Evolutionary conservation across 2,113 vertebrate species (phyloP).

Genomic region (Colossoma macropomum): DNA sequence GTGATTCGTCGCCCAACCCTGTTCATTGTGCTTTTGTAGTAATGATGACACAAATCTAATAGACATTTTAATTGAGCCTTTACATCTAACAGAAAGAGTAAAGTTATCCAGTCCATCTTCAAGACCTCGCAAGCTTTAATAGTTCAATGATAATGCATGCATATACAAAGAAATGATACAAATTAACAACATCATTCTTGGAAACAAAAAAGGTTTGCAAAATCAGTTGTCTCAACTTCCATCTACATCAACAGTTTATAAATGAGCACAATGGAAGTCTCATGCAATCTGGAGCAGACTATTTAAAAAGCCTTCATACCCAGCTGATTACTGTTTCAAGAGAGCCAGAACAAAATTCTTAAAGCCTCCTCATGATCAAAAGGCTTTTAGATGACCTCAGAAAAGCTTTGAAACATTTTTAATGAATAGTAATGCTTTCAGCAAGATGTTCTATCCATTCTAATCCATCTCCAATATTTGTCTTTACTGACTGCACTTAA

Average conservation of each 20-base stretch:
- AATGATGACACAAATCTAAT: not conserved
- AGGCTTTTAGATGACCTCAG: not conserved
- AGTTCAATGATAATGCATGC: slow-evolving; percentile 31
- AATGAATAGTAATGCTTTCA: not conserved
- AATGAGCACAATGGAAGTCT: not conserved
- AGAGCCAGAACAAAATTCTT: not conserved
- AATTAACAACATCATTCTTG: slow-evolving; percentile 21
- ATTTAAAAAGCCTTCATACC: not conserved
- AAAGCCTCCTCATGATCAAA: not conserved
- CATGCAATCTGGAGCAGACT: not conserved
- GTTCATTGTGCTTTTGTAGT: not conserved
- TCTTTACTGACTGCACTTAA: not conserved
- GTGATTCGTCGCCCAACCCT: not conserved
- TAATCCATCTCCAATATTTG: not conserved
- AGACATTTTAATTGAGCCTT: not conserved
- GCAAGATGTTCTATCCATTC: not conserved
- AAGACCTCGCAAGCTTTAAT: slow-evolving; percentile 62
- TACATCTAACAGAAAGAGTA: slow-evolving; percentile 1
- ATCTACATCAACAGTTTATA: not conserved
- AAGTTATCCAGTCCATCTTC: slow-evolving; percentile 34
- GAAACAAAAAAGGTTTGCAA: slow-evolving; percentile 41
- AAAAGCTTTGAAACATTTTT: not conserved
- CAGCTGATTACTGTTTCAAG: not conserved
- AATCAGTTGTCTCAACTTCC: slow-evolving; percentile 38
- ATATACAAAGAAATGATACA: slow-evolving; percentile 44